phyloP scores from a whole-genome alignment of 2,888 invertebrate species.

The Leptinotarsa juncta region DNA sequence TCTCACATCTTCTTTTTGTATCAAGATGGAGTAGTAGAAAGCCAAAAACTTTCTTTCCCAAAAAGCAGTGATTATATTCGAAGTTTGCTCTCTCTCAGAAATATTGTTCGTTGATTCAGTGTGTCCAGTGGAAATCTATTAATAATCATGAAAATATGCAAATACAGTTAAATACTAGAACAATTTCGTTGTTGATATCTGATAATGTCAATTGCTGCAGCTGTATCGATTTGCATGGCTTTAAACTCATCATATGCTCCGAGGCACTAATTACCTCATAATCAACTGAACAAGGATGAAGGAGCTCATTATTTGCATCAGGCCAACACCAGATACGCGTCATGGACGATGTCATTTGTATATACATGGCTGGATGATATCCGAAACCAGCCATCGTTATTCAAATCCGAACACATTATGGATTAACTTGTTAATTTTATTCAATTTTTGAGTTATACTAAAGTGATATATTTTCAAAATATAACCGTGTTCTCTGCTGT shows the following conservation, averaged over 20 bases:
- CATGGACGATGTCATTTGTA: neutral
- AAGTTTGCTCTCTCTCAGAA: no score
- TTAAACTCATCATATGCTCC: conserved; percentile 16
- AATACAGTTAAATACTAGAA: neutral
- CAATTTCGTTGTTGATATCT: neutral
- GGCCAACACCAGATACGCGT: conserved; percentile 4
- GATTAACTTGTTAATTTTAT: no score
- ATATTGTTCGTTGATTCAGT: no score
- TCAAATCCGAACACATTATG: neutral
- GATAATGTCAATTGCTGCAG: neutral
- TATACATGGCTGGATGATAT: neutral
- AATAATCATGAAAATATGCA: no score
- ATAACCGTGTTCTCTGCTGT: no score
- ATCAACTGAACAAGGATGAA: conserved; percentile 6
- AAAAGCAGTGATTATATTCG: no score
- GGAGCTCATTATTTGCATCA: conserved; percentile 12
- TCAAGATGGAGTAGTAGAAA: no score
- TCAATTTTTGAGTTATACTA: no score
- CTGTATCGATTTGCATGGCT: neutral
- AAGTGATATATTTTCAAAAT: no score
- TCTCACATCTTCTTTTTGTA: no score
- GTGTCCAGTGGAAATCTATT: no score
- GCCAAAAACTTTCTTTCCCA: no score
- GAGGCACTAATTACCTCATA: conserved; percentile 6
- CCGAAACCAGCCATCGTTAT: neutral